Base-by-base conservation (phyloP, 1,140 invertebrate genomes). In the Yoshiicerus persimilis region DNA sequence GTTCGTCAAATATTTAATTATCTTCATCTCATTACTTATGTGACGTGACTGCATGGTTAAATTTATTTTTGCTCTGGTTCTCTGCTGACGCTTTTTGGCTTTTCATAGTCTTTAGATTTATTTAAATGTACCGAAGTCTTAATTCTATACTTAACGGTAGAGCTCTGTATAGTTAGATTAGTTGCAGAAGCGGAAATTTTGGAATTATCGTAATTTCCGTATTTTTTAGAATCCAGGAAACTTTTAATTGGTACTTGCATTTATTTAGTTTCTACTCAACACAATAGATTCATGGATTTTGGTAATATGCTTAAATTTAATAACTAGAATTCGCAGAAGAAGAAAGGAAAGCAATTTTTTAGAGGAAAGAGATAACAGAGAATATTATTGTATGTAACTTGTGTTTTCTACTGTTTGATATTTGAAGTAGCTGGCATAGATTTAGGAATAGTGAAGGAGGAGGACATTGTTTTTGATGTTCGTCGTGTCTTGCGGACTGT, bases 1-100 rank as follows among this genome's bases (percentile, higher is more conserved):
- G 93, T 93, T 90, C 90, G 92, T 91, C 1, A 16, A 39, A 25
- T 39, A 39, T 39, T 2, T 13, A 39, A 4, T 13, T 41, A n/a
- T 25, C 16, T 23, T 34, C 11, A 88, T 56, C 20, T 38, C 13
- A 75, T 32, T 32, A 16, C 11, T 75, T 34, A 23, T 80, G 75
- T 10, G n/a, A 80, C 32, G 47, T 70, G 25, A 30, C 66, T n/a
- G n/a, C n/a, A n/a, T n/a, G n/a, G n/a, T n/a, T n/a, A 70, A 9
- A 10, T 41, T n/a, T n/a, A 56, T 56, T 56, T 56, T 11, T 16
- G 16, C 16, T 56, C 4, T 56, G 16, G 4, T 5, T 56, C 2
- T 56, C 6, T 56, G 47, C 47, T 56, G 47, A 5, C 1, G 47
- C 47, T 56, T 56, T 56, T n/a, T 56, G 0, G 47, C 47, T 56